Evolutionary conservation across 2,888 invertebrate species (phyloP), one percentile per base, ranked within the genome.

Genomic region (Thymelicus acteon): DNA sequence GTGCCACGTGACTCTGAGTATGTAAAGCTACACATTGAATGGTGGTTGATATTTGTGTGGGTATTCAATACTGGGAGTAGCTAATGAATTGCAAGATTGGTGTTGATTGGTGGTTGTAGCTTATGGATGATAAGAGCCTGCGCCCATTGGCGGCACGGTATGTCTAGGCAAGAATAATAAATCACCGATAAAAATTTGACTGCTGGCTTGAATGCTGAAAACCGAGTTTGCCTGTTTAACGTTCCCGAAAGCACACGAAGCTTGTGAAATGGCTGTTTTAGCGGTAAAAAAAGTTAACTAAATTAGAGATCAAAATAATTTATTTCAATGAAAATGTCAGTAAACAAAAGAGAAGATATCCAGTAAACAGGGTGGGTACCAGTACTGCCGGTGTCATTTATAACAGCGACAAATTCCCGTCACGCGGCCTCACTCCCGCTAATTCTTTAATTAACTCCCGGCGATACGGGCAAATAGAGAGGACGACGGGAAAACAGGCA

Each of bases 371-470:
- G n/a, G 19, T 19, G 19, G 19, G 19, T 19, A 19, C 19, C 19
- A 47, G 24, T 39, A 10, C 4, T n/a, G 58, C 58, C 37, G 65
- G 47, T 37, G 49, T 67, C 39, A 49, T 60, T 49, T 37, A 60
- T 67, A 67, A 67, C n/a, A 13, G 19, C 60, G 67, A 48, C 60
- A 67, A 60, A 60, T 60, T 61, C 24, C 61, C 24, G 61, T 61
- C 61, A 19, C 44, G 13, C 61, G 24, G 8, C 39, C 48, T 0
- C 40, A 13, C 4, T 15, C 24, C 37, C 49, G 49, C 40, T 60
- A 67, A 67, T 67, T 60, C 67, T 67, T 67, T 67, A 67, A 67
- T 67, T 52, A 67, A 60, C 67, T 48, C 60, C 31, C 37, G 48
- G 48, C 37, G 60, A 39, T 60, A 60, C 67, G 7, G 13, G 48